Conservation (phyloP, 2,888 invertebrate genomes). For the Silvanus unidentatus region DNA sequence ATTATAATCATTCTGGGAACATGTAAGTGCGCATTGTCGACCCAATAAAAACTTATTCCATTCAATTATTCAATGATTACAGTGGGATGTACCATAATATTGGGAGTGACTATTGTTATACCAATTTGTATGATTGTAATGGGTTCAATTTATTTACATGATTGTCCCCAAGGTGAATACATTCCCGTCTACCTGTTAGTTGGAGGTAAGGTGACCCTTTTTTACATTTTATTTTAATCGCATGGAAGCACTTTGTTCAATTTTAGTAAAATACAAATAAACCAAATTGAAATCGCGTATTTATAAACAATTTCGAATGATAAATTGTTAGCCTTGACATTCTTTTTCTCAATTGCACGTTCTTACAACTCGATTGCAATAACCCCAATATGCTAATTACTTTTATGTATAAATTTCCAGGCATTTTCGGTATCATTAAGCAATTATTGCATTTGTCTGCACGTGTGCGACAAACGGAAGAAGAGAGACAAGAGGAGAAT, state of each 20-base stretch:
- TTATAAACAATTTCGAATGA: too few relatives aligned
- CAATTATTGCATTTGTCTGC: conserved; percentile 55
- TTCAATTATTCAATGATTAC: too few relatives aligned
- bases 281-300: too few relatives aligned
- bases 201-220: conserved; percentile 52
- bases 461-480: conserved; percentile 50
- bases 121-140: conserved; percentile 65
- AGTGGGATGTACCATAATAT: conserved; percentile 62
- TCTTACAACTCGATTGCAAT: too few relatives aligned
- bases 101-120: conserved; percentile 58
- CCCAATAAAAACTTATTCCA: too few relatives aligned
- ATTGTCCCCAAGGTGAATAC: conserved; percentile 60
- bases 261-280: too few relatives aligned
- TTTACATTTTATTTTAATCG: not conserved
- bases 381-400: too few relatives aligned
- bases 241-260: not conserved
- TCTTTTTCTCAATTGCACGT: too few relatives aligned
- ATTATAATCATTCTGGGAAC: conserved; percentile 57
- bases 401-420: conserved; percentile 35
- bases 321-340: too few relatives aligned
- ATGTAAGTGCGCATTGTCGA: too few relatives aligned
- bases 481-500: conserved; percentile 52
- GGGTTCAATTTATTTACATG: conserved; percentile 57
- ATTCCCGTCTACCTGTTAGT: conserved; percentile 65
- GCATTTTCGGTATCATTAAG: conserved; percentile 59